A percentile compares a stretch with the other conserved stretches of the same genome.
These are phyloP conservation scores for Urocolius indicus DNA, from an alignment of 2,113 vertebrate genomes.

Conservation along the genomic window DNA sequence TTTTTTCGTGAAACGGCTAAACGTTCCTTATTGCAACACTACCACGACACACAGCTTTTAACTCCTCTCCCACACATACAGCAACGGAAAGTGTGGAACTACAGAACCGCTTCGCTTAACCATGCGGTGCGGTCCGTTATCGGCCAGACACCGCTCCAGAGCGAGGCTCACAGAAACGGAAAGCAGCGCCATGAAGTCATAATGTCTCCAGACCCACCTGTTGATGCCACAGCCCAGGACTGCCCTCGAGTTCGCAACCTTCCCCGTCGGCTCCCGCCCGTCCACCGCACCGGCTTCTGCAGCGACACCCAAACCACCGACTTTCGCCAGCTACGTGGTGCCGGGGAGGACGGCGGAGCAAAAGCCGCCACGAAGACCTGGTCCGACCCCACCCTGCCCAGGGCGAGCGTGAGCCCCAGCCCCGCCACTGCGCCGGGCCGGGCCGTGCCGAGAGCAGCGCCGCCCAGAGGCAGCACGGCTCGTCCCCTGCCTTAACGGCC, in stretches of 20 bases:
- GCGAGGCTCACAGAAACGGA: background rate
- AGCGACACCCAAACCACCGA: fast-evolving
- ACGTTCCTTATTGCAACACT: background rate
- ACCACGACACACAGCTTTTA: background rate
- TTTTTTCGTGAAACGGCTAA: background rate
- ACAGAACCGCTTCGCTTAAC: background rate
- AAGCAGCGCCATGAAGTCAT: background rate
- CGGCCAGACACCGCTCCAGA: background rate
- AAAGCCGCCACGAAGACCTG: background rate
- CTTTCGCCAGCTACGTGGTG: too few species aligned
- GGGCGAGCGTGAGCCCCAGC: too few species aligned
- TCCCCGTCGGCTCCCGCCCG: background rate
- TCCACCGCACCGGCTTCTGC: fast-evolving
- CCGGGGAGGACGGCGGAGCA: too few species aligned
- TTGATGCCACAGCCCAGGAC: background rate
- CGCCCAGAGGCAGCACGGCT: background rate
- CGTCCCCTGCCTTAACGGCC: background rate
- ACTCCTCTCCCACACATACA: background rate
- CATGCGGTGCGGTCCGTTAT: fast-evolving
- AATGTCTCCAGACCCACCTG: background rate
- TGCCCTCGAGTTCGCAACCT: background rate
- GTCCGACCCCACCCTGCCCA: too few species aligned
- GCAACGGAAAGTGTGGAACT: background rate
- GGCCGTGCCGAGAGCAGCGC: background rate
- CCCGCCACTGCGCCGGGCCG: too few species aligned